Evolutionary conservation across 23 tunicate species (phyloP), one percentile per base, ranked within the genome.

Genomic region (Corella eumyota): DNA sequence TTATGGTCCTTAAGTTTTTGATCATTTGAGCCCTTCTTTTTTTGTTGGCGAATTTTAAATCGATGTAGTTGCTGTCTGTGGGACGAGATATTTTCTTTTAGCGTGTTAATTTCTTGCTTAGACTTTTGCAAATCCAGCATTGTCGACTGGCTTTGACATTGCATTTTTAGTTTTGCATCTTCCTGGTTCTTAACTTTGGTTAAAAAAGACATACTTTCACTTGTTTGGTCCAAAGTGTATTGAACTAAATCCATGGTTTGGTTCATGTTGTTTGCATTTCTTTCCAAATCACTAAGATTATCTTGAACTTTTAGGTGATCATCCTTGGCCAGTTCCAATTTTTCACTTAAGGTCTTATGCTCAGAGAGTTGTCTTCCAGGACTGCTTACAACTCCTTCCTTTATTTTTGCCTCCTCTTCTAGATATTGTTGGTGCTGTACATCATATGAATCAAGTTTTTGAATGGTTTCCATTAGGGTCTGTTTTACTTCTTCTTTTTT

Each of bases 41-140:
- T 38, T n/a, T 75, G 58, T 4, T 28, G 11, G 11, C 67, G 49
- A 1, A 75, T 50, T 32, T 66, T 75, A 3, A 48, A 45, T 17
- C 67, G 59, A 57, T 75, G 82, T 7, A 75, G 54, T 56, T 66
- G 59, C 50, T 65, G 66, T 29, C 73, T 47, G 9, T 56, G 29
- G 17, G 70, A 53, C 20, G 54, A 36, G 4, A 66, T 45, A 31
- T 51, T 24, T 34, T 65, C 62, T 33, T 75, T 75, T n/a, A 75
- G 32, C 6, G 37, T 57, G 17, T 66, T 60, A 25, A 65, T 66
- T 19, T 66, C 67, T 58, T 66, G 52, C n/a, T 24, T 37, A 1
- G 66, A 35, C 40, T 25, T 31, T 4, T 17, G 3, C 38, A 29
- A 29, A 2, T 36, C 23, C 24, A 66, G 32, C 1, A 59, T n/a